Conservation (phyloP, 2,888 invertebrate species). For the Tinea trinotella region DNA sequence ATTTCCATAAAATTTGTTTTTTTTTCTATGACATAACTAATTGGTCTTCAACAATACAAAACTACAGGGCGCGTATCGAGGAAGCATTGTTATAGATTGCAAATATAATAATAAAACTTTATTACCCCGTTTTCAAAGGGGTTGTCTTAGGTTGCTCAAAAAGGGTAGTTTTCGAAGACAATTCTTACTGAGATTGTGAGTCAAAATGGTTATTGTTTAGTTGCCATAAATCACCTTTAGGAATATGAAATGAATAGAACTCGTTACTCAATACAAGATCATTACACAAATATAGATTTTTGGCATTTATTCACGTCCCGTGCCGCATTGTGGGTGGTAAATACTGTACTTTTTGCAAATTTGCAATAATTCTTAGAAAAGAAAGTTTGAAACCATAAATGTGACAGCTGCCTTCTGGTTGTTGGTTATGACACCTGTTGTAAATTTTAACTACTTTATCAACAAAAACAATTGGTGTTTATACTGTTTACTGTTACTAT, state of each 20-base stretch:
- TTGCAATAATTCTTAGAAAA: conserved; percentile 52
- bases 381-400: conserved; percentile 44
- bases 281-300: conserved; percentile 71
- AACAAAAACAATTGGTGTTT: too few relatives aligned
- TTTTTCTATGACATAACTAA: conserved; percentile 57
- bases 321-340: conserved; percentile 57
- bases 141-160: conserved; percentile 50
- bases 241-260: conserved; percentile 48
- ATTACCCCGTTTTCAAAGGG: conserved; percentile 69
- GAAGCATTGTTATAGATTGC: conserved; percentile 55
- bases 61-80: conserved; percentile 50
- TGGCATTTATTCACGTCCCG: conserved; percentile 61
- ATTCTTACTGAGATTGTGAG: conserved; percentile 47
- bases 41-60: conserved; percentile 45
- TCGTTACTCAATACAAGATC: conserved; percentile 63
- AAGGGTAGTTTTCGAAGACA: conserved; percentile 56
- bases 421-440: conserved; percentile 25
- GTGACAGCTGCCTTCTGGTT: conserved; percentile 39
- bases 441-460: background rate
- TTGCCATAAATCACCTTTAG: conserved; percentile 61
- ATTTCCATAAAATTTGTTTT: conserved; percentile 46
- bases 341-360: conserved; percentile 39
- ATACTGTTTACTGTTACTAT: background rate
- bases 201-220: conserved; percentile 62
- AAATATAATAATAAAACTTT: conserved; percentile 70